Evolutionary conservation across 2,797 vertebrate species (phyloP).

Genomic region (Steatocranus sp.): DNA sequence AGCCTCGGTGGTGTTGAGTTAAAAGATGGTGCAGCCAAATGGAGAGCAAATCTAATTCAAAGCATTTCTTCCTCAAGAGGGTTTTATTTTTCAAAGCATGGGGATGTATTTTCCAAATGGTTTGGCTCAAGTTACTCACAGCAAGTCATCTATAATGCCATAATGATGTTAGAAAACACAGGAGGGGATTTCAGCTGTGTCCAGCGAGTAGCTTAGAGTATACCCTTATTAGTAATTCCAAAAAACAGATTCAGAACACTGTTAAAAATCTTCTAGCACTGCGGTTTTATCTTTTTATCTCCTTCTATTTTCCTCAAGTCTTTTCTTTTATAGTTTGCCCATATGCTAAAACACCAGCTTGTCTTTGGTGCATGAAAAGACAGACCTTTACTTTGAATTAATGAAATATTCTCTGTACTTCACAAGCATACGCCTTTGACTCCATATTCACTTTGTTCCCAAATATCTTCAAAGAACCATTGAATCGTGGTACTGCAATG

Average conservation of each 20-base stretch:
- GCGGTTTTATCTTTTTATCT: background rate
- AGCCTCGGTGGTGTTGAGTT: constrained; percentile 1
- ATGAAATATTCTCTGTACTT: background rate
- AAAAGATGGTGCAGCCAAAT: constrained; percentile 14
- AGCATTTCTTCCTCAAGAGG: constrained; percentile 21
- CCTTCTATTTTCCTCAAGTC: background rate
- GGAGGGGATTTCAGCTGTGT: constrained; percentile 13
- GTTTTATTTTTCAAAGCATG: constrained; percentile 13
- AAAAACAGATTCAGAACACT: background rate
- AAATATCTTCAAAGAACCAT: background rate
- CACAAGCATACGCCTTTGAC: background rate
- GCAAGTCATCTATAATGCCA: constrained; percentile 6
- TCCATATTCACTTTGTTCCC: background rate
- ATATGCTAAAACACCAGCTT: background rate
- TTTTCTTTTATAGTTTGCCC: background rate
- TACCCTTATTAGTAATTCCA: background rate
- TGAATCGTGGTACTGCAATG: background rate
- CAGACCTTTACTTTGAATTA: constrained; percentile 7
- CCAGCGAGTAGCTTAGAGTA: background rate
- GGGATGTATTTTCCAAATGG: constrained; percentile 19
- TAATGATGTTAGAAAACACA: constrained; percentile 45
- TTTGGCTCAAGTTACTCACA: constrained; percentile 37
- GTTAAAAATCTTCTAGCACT: background rate
- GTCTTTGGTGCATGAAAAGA: background rate
- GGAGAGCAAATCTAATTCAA: constrained; percentile 42